phyloP scores from a whole-genome alignment of 2,113 vertebrate species.

The Suncus etruscus region DNA sequence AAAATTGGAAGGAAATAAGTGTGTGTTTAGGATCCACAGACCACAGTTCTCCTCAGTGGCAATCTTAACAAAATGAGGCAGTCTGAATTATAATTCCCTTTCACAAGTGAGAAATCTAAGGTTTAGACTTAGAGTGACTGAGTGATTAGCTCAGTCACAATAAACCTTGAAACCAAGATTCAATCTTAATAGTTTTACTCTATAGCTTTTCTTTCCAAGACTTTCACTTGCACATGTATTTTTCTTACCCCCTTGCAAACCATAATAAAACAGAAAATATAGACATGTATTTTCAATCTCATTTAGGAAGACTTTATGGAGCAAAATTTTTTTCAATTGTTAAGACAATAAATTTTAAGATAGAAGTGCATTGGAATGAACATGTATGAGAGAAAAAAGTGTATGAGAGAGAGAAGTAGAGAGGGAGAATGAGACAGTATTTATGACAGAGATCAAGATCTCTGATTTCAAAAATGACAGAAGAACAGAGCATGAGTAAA shows the following conservation, averaged over 20 bases:
- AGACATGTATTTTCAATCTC: background rate
- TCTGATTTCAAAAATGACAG: background rate
- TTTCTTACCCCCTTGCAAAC: background rate
- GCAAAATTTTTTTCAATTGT: background rate
- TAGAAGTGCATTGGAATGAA: too few relatives aligned
- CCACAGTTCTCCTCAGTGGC: background rate
- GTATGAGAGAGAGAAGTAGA: background rate
- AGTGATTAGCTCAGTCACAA: background rate
- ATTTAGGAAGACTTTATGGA: background rate
- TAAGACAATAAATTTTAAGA: too few relatives aligned
- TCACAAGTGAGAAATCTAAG: background rate
- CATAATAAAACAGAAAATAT: background rate
- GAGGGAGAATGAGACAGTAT: background rate
- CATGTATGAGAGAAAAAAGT: too few relatives aligned
- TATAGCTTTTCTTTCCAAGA: background rate
- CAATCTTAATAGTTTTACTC: background rate
- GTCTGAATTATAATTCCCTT: background rate
- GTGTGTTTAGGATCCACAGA: background rate
- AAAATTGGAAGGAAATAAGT: background rate
- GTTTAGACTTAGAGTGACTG: background rate
- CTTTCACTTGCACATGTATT: background rate
- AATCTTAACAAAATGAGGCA: background rate
- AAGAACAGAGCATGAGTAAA: background rate
- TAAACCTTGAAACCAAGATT: slow-evolving; percentile 6
- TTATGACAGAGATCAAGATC: background rate